A percentile compares a stretch with the other conserved stretches of the same genome.
phyloP scores from a whole-genome alignment of 64 coral and sea anemone genomes.

The Montipora efflorescens region DNA sequence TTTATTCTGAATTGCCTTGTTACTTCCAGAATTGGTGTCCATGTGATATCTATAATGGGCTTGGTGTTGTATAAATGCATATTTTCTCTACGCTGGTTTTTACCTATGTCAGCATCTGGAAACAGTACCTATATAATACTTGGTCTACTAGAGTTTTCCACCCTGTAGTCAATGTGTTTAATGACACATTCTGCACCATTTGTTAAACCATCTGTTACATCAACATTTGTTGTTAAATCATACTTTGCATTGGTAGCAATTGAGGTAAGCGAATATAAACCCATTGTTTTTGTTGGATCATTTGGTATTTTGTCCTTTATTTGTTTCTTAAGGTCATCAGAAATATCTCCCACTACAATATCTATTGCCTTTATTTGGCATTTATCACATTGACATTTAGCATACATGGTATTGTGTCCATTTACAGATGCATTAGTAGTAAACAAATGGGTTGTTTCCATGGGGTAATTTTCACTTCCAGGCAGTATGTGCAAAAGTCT shows the following conservation, averaged over 20 bases:
- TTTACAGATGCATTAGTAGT: not conserved
- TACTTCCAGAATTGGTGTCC: slow-evolving; percentile 52
- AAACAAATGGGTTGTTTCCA: not conserved
- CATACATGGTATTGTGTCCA: not conserved
- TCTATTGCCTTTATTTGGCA: slow-evolving; percentile 43
- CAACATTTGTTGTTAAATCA: slow-evolving; percentile 46
- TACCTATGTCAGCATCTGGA: slow-evolving; percentile 1
- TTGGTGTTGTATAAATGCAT: slow-evolving; percentile 18
- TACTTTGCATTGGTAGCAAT: not conserved
- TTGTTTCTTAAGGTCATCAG: slow-evolving; percentile 3
- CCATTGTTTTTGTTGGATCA: slow-evolving; percentile 62
- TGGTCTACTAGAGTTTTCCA: slow-evolving; percentile 27
- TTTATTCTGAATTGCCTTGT: slow-evolving; percentile 26
- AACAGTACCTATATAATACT: slow-evolving; percentile 44
- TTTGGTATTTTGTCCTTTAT: slow-evolving; percentile 26
- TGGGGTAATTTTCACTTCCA: not conserved
- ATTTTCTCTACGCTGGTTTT: not conserved
- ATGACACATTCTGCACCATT: slow-evolving; percentile 53
- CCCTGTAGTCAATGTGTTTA: slow-evolving; percentile 35
- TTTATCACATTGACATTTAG: slow-evolving; percentile 1
- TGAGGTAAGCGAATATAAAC: slow-evolving; percentile 32
- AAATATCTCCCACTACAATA: slow-evolving; percentile 56
- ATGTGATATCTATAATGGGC: not conserved
- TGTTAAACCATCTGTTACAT: slow-evolving; percentile 39
- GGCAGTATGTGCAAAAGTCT: not conserved